Evolutionary conservation across 2,888 invertebrate species (phyloP), one percentile per base, ranked within the genome.

Genomic region (Tethea ocularis): DNA sequence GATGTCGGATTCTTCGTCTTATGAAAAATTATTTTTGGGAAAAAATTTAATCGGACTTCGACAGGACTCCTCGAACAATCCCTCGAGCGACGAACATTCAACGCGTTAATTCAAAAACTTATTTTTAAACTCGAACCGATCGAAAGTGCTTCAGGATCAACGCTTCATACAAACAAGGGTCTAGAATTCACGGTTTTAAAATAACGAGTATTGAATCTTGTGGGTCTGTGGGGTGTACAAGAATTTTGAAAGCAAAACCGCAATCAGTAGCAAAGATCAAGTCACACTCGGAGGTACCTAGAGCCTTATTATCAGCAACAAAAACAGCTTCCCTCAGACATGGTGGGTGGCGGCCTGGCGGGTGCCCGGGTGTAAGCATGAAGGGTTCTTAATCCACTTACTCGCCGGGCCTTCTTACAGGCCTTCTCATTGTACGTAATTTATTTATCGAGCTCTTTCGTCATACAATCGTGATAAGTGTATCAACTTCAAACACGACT

Each of bases 401-500:
- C 56, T 59, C 52, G 59, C 65, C 59, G 57, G 24, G 33, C 62
- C 60, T 5, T 15, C 57, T 59, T 57, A 33, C 33, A 33, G 51
- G 51, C 63, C 54, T 38, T 61, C 55, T 68, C 63, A 69, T 72
- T 77, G 70, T 71, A 59, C 58, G 67, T 72, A 64, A 75, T 74
- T 68, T 64, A 74, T 72, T 70, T 74, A 68, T 60, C 64, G 61
- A 64, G 57, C 63, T 61, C 60, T 64, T 72, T 64, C 56, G 54
- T 66, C 55, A 56, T 51, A 56, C 23, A 51, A 57, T 51, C 51
- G 29, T 26, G 29, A 23, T 29, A 51, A n/a, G 26, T 24, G 46
- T 57, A 29, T 26, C 29, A 57, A 46, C 15, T 46, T 17, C 46
- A 57, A 57, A 24, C 23, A 24, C 36, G 36, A 33, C 17, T 33